Evolutionary conservation across 2,888 invertebrate genomes (phyloP), one percentile per base, ranked within the genome.

Genomic region (Drosophila multiciliata): DNA sequence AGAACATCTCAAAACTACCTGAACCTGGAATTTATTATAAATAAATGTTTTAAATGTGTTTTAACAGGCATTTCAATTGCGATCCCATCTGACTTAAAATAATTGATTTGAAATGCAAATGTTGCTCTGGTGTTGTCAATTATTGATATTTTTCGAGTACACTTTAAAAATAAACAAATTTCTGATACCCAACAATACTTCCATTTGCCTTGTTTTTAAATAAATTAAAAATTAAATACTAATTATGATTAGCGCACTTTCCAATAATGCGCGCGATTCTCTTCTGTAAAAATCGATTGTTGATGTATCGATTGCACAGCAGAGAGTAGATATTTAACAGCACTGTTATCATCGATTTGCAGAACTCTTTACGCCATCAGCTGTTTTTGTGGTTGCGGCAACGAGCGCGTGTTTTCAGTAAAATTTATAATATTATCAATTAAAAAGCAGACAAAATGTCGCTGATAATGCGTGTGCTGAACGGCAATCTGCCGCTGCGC

Each of bases 361-460:
- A 68, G 8, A 65, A 61, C 54, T 70, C 55, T 50, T 65, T 59
- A 48, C 36, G 59, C 72, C 36, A 49, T 15, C 87, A 83, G 89
- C 87, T 89, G 87, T 76, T 73, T 23, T 66, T 29, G 35, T 60
- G 54, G 57, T 66, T 65, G 67, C 81, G 42, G 73, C 68, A 50
- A 26, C 45, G 52, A 80, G 80, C 80, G 73, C 82, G 79, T 81
- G 80, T 75, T 75, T 63, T 73, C 62, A 45, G 26, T 49, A 66
- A 75, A 75, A 75, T 62, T 69, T 7, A 11, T 8, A 17, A 29
- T 45, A 65, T 83, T 76, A 63, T 82, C 32, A 80, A 82, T 78
- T 71, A 83, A 89, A 85, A 78, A 45, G 35, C 50, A 33, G 11
- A 29, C 42, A 82, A 82, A 65, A 91, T 92, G 91, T 81, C 89